A percentile compares a stretch with the other conserved stretches of the same genome.
phyloP scores from a whole-genome alignment of 2,888 invertebrate species.

The Marronus borbonicus region DNA sequence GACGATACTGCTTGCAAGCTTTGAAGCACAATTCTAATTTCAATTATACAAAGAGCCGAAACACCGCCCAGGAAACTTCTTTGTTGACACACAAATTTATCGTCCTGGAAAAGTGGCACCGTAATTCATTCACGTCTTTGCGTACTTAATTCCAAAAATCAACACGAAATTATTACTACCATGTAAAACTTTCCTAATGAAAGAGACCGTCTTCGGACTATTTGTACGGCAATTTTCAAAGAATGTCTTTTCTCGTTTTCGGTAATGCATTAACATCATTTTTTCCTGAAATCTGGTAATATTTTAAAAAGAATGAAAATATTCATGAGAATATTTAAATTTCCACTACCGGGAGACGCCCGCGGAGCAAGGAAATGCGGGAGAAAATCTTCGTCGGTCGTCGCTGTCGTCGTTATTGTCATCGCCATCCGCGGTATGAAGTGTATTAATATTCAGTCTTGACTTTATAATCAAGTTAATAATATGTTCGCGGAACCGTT shows the following conservation, averaged over 20 bases:
- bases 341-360: constrained; percentile 38
- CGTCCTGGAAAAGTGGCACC: not conserved
- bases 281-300: constrained; percentile 36
- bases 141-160: constrained; percentile 37
- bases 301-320: constrained; percentile 48
- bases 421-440: constrained; percentile 42
- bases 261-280: constrained; percentile 42
- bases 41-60: no score
- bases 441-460: constrained; percentile 47
- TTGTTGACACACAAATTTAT: constrained; percentile 19
- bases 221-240: constrained; percentile 30
- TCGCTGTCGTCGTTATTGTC: constrained; percentile 36
- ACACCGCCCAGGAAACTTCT: not conserved
- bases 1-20: no score
- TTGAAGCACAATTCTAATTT: no score
- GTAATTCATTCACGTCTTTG: constrained; percentile 23
- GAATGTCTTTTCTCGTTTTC: constrained; percentile 15
- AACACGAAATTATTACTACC: constrained; percentile 27
- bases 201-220: constrained; percentile 30
- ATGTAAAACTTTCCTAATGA: constrained; percentile 31
- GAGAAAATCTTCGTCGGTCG: constrained; percentile 31
- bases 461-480: constrained; percentile 48
- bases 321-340: constrained; percentile 47
- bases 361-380: constrained; percentile 21
- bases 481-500: constrained; percentile 39